Percentiles rank a stretch among this genome's conserved stretches.
phyloP scores from a whole-genome alignment of 1,140 invertebrate genomes.

The Melitaea cinxia region DNA sequence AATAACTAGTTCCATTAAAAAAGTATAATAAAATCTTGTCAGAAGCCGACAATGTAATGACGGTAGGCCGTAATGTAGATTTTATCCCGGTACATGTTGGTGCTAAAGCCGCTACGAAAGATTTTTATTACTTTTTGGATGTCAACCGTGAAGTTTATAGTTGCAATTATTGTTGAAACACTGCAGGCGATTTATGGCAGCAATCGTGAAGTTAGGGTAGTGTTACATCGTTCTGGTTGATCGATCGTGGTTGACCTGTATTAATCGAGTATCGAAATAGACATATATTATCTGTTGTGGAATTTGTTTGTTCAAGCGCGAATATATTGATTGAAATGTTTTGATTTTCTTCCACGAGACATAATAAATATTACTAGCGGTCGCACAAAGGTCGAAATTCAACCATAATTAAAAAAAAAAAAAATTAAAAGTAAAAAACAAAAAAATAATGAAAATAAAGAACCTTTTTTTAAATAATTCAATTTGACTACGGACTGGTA shows the following conservation, averaged over 20 bases:
- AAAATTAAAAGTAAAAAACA: no score
- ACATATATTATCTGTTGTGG: constrained; percentile 1
- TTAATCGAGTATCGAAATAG: constrained; percentile 9
- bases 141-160: constrained; percentile 67
- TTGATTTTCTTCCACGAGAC: no score
- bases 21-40: background rate
- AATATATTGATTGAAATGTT: no score
- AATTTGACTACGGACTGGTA: no score
- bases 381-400: no score
- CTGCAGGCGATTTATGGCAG: constrained; percentile 50
- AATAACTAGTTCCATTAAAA: background rate
- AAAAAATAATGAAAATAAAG: no score
- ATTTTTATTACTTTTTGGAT: constrained; percentile 67
- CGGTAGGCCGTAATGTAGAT: constrained; percentile 43
- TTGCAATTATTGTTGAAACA: constrained; percentile 65
- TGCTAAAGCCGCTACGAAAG: constrained; percentile 36
- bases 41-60: constrained; percentile 39
- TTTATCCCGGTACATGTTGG: constrained; percentile 49
- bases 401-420: no score
- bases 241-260: constrained; percentile 27
- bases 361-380: no score
- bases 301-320: background rate
- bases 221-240: constrained; percentile 30
- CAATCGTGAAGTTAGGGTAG: constrained; percentile 36
- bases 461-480: no score